phyloP scores from a whole-genome alignment of 2,797 vertebrate species.

The Gallinago nigripennis region DNA sequence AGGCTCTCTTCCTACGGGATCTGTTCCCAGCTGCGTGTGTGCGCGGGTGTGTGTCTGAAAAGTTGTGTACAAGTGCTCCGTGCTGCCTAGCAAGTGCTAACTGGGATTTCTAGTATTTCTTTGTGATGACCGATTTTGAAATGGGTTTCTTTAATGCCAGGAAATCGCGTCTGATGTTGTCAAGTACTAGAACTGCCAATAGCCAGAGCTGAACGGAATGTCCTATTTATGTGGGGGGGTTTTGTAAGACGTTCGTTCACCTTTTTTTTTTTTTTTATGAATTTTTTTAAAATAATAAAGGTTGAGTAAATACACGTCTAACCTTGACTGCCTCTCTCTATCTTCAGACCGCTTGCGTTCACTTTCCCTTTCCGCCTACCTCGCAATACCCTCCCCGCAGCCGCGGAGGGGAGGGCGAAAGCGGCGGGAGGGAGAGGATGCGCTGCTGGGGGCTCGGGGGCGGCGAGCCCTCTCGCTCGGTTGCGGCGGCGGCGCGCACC shows the following conservation, averaged over 20 bases:
- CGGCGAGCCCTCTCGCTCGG: not conserved
- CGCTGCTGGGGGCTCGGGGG: slow-evolving; percentile 9
- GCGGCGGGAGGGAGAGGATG: slow-evolving; percentile 15
- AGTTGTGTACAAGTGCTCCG: slow-evolving; percentile 60
- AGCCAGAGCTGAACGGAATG: slow-evolving; percentile 53
- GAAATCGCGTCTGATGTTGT: slow-evolving; percentile 91
- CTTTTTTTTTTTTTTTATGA: slow-evolving; percentile 64
- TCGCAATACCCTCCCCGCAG: not conserved
- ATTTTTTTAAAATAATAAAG: slow-evolving; percentile 70
- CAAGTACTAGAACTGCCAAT: slow-evolving; percentile 65
- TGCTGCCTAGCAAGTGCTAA: slow-evolving; percentile 69
- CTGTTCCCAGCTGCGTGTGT: slow-evolving; percentile 50
- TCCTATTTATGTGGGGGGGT: slow-evolving; percentile 67
- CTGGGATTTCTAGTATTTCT: slow-evolving; percentile 84
- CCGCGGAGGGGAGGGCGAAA: not conserved
- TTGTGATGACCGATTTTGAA: slow-evolving; percentile 98
- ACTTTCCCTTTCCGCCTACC: not conserved
- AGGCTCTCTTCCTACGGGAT: slow-evolving; percentile 52
- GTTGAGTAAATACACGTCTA: slow-evolving; percentile 44
- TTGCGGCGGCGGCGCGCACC: not conserved
- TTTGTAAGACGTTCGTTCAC: slow-evolving; percentile 64
- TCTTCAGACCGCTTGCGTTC: not conserved
- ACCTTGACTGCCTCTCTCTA: not conserved
- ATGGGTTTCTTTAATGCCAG: slow-evolving; percentile 85
- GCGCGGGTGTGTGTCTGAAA: slow-evolving; percentile 63